phyloP scores from a whole-genome alignment of 2,113 vertebrate species.

The Myocastor coypus region DNA sequence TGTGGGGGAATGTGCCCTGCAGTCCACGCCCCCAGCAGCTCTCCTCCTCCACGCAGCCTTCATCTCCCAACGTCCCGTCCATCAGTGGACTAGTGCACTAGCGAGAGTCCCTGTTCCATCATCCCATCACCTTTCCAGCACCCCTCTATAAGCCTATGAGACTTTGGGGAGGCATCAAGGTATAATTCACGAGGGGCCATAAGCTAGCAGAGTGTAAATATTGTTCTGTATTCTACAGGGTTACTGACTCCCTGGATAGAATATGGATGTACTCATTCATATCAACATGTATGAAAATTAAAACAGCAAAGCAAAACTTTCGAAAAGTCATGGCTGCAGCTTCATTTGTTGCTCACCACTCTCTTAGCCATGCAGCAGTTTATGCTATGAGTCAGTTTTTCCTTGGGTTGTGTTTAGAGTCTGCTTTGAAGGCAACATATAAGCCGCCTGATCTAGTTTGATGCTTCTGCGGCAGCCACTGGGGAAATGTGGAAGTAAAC shows the following conservation, averaged over 20 bases:
- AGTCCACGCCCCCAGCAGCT: not conserved
- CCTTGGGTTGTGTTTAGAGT: not conserved
- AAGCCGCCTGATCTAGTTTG: not conserved
- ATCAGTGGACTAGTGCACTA: not conserved
- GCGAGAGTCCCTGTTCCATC: not conserved
- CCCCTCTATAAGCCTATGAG: not conserved
- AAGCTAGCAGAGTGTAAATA: not conserved
- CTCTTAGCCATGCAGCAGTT: not conserved
- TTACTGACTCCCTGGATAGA: not conserved
- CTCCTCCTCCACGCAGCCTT: not conserved
- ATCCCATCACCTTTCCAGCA: not conserved
- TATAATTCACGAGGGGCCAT: not conserved
- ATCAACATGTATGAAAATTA: constrained; percentile 16
- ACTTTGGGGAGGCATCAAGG: not conserved
- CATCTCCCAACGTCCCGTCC: not conserved
- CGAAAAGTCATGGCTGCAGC: not conserved
- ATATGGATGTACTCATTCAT: not conserved
- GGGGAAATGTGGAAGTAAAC: not conserved
- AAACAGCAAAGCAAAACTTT: not conserved
- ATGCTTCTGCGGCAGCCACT: not conserved
- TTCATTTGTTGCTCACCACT: not conserved
- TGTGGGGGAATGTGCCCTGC: not conserved
- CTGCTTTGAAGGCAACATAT: not conserved
- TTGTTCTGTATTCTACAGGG: not conserved
- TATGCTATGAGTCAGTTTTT: not conserved